A percentile compares a stretch with the other conserved stretches of the same genome.
phyloP scores from a whole-genome alignment of 1,140 invertebrate genomes.

The Hyposmocoma kahamanoa region DNA sequence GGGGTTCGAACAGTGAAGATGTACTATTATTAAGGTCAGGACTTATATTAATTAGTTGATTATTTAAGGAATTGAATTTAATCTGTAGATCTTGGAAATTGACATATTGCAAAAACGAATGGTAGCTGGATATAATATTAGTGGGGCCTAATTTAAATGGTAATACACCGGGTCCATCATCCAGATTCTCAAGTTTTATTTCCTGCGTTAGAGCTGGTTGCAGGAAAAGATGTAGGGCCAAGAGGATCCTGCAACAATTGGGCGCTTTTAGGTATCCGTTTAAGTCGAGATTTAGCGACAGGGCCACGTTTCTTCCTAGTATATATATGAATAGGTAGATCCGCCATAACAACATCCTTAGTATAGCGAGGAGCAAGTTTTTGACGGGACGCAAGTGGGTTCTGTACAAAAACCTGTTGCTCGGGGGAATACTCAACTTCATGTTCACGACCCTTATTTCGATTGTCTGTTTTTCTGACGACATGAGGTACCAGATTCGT shows the following conservation, averaged over 20 bases:
- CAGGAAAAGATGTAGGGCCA: not conserved
- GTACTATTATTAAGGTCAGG: too few relatives aligned
- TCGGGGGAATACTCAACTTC: slow-evolving; percentile 14
- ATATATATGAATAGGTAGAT: slow-evolving; percentile 13
- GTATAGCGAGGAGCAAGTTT: too few relatives aligned
- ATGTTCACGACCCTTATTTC: slow-evolving; percentile 14
- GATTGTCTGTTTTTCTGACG: not conserved
- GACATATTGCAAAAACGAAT: slow-evolving; percentile 14
- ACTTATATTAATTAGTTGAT: slow-evolving; percentile 4
- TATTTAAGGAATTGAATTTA: slow-evolving; percentile 5
- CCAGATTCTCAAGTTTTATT: slow-evolving; percentile 17
- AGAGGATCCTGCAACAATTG: slow-evolving; percentile 13
- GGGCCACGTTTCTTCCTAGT: too few relatives aligned
- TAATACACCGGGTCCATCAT: slow-evolving; percentile 15
- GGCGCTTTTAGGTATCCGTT: not conserved
- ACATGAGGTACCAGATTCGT: not conserved
- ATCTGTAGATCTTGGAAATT: slow-evolving; percentile 10
- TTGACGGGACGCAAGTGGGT: slow-evolving; percentile 12
- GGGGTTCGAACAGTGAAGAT: too few relatives aligned
- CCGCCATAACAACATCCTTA: slow-evolving; percentile 8
- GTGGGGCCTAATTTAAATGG: slow-evolving; percentile 14
- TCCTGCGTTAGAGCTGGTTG: slow-evolving; percentile 10
- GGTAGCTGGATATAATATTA: slow-evolving; percentile 10
- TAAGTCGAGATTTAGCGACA: too few relatives aligned
- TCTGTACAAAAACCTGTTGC: slow-evolving; percentile 17